phyloP scores from a whole-genome alignment of 1,140 invertebrate species.

The Lineus longissimus region DNA sequence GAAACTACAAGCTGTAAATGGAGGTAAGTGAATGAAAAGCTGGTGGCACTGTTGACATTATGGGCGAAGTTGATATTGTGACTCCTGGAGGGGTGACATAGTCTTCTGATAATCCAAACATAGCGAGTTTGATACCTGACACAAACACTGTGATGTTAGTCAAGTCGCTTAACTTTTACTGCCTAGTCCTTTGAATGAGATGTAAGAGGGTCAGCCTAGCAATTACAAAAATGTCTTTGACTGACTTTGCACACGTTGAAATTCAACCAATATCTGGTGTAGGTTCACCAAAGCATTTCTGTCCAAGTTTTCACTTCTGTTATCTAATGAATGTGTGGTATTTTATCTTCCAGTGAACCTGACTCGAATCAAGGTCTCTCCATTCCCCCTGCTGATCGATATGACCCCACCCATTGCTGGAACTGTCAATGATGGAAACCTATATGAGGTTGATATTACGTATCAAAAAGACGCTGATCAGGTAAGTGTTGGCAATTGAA shows the following conservation, averaged over 20 bases:
- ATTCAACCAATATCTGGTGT: background rate
- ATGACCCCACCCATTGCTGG: conserved; percentile 21
- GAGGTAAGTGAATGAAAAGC: conserved; percentile 19
- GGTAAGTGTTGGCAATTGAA: too few relatives aligned
- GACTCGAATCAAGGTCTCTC: too few relatives aligned
- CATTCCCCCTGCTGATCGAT: too few relatives aligned
- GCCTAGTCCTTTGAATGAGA: too few relatives aligned
- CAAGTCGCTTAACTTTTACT: too few relatives aligned
- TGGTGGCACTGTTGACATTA: background rate
- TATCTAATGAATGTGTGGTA: conserved; percentile 18
- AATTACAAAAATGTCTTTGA: too few relatives aligned
- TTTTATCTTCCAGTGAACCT: conserved; percentile 21
- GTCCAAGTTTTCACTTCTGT: background rate
- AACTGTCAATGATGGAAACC: conserved; percentile 15
- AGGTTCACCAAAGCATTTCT: background rate
- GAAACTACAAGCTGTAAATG: conserved; percentile 27
- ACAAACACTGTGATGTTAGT: too few relatives aligned
- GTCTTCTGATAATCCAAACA: too few relatives aligned
- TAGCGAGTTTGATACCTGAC: too few relatives aligned
- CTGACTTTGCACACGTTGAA: too few relatives aligned
- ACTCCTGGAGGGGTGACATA: background rate
- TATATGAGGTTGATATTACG: conserved; percentile 25
- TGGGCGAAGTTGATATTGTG: too few relatives aligned
- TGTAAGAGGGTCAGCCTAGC: too few relatives aligned
- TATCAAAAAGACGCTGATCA: conserved; percentile 22